Percentiles rank a stretch among this genome's conserved stretches.
phyloP scores from a whole-genome alignment of 1,140 invertebrate species.

The Stegodyphus mimosarum region DNA sequence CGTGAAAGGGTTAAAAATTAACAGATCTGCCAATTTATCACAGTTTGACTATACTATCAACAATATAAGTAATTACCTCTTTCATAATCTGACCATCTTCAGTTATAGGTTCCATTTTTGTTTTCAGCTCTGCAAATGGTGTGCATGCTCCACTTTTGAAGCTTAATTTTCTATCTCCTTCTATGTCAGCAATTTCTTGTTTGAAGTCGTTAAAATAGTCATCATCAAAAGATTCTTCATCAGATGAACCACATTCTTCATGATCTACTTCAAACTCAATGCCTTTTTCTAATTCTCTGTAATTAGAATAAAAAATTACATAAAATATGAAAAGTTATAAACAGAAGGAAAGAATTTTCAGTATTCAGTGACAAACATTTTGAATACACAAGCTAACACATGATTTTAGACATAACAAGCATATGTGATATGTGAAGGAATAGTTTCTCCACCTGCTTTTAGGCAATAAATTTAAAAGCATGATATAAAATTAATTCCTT shows the following conservation, averaged over 20 bases:
- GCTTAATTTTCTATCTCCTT: not conserved
- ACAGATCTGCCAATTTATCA: not conserved
- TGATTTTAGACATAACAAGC: no score
- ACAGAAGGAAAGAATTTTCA: no score
- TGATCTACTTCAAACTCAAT: constrained; percentile 35
- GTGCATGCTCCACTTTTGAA: not conserved
- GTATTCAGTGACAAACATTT: no score
- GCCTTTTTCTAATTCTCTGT: constrained; percentile 27
- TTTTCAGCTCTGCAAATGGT: constrained; percentile 6
- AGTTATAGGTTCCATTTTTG: constrained; percentile 21
- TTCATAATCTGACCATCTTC: constrained; percentile 28
- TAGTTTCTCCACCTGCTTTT: no score
- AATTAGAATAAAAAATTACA: no score
- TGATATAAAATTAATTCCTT: no score
- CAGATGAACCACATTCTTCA: not conserved
- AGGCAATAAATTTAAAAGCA: no score
- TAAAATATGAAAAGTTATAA: no score
- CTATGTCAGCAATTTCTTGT: not conserved
- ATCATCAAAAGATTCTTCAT: not conserved
- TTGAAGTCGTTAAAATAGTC: constrained; percentile 20
- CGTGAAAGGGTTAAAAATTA: no score
- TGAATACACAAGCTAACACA: no score
- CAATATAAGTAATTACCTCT: constrained; percentile 9
- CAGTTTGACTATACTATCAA: not conserved
- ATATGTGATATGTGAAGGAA: no score